Evolutionary conservation across 2,113 vertebrate genomes (phyloP), one percentile per base, ranked within the genome.

Genomic region (Poicephalus meyeri): DNA sequence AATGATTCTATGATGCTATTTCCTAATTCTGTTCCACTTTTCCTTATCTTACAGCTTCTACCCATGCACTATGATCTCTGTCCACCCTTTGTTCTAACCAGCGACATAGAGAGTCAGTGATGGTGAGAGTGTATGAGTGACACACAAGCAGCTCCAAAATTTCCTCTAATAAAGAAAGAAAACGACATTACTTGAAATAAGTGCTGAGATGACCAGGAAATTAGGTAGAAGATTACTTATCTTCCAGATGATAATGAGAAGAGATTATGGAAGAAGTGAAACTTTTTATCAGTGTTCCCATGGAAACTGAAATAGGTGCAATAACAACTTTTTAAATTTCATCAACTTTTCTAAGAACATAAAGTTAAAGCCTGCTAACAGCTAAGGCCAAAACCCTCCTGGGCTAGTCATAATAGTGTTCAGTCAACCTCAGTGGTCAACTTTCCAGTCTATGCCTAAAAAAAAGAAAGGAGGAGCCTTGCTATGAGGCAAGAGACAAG

Each of bases 211-310:
- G 26, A 35, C 37, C 46, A 80, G 76, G 92, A 94, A 94, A 88
- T 94, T 49, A 91, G 37, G 66, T 60, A 78, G 23, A 41, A 90
- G n/a, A 74, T 88, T 41, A 94, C 42, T 88, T 95, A 88, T 53
- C 42, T 88, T 86, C 66, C 15, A 5, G 65, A 94, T 92, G 79
- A 94, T 86, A 92, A 90, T 10, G 47, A 88, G 56, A 86, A 71
- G 66, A 90, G 46, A 86, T 95, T 90, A 92, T 68, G 55, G 41
- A 90, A 88, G 24, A 88, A 91, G 11, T 76, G 39, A 88, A 96
- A 82, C 3, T 0, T 72, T 94, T 88, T 91, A 91, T 82, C 76
- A 79, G 55, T 46, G 76, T 88, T 96, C 55, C 89, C 71, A 92
- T 91, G 63, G 95, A 88, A 94, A 94, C 50, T 37, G 26, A 86